Conservation (phyloP, 35 echinoderm and acorn worm genomes). For the Stichopus chloronotus region DNA sequence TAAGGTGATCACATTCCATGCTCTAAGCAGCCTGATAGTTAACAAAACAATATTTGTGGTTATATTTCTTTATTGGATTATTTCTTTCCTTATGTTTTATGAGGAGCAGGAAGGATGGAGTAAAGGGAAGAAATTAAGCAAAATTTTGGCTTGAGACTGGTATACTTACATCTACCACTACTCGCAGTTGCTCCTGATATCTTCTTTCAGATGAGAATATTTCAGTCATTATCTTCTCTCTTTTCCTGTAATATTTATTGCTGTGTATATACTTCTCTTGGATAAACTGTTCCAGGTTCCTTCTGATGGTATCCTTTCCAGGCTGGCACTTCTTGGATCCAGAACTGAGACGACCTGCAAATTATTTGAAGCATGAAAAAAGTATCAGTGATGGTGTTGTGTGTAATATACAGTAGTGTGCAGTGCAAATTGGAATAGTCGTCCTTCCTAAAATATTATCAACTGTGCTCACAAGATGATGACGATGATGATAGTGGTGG, state of each 20-base stretch:
- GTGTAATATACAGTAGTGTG: neutral
- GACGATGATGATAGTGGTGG: no score
- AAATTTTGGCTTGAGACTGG: no score
- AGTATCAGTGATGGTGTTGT: neutral
- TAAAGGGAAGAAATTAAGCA: no score
- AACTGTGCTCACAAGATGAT: no score
- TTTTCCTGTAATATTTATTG: constrained; percentile 62
- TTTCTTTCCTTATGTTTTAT: no score
- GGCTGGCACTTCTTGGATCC: constrained; percentile 1
- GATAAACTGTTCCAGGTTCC: constrained; percentile 75
- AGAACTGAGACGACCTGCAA: constrained; percentile 9
- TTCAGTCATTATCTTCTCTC: constrained; percentile 78
- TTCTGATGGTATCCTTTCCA: constrained; percentile 75
- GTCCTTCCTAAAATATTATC: neutral
- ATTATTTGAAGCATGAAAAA: neutral
- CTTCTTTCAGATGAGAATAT: constrained; percentile 81
- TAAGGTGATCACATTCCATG: no score
- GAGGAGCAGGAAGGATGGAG: no score
- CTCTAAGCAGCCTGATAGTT: no score
- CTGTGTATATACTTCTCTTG: constrained; percentile 47
- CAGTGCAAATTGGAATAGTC: neutral
- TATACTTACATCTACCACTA: constrained; percentile 70
- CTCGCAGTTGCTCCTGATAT: constrained; percentile 81
- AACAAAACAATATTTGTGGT: no score
- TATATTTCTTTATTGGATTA: no score